Conservation (phyloP, 2,797 vertebrate genomes). For the Saxicola maurus region DNA sequence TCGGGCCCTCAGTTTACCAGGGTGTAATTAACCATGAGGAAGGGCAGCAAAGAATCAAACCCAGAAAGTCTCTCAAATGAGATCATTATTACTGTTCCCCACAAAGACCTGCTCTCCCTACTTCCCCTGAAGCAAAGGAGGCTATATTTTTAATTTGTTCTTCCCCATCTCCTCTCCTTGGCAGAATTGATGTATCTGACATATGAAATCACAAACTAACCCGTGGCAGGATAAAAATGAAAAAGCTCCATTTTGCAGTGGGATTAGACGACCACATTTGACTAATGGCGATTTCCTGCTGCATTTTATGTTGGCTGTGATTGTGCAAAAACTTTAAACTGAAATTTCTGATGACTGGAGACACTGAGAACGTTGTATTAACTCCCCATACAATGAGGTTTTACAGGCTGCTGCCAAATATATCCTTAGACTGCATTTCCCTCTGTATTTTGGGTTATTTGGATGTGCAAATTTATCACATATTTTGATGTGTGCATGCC, state of each 20-base stretch:
- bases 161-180: constrained; percentile 50
- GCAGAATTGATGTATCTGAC: constrained; percentile 68
- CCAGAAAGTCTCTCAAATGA: constrained; percentile 55
- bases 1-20: constrained; percentile 6
- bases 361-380: constrained; percentile 31
- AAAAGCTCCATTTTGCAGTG: constrained; percentile 66
- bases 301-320: constrained; percentile 46
- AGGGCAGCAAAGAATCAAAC: constrained; percentile 30
- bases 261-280: constrained; percentile 71
- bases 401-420: constrained; percentile 22
- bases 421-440: neutral
- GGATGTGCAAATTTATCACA: rapidly evolving
- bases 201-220: constrained; percentile 72
- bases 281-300: constrained; percentile 68
- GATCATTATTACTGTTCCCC: constrained; percentile 31
- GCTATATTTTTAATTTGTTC: constrained; percentile 54
- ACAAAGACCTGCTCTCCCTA: constrained; percentile 40
- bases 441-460: neutral
- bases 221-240: constrained; percentile 67
- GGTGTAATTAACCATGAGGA: constrained; percentile 37
- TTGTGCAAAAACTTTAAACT: constrained; percentile 58
- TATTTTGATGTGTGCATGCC: neutral
- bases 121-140: constrained; percentile 1
- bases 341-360: constrained; percentile 40
- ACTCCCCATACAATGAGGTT: neutral